A percentile compares a stretch with the other conserved stretches of the same genome.
Evolutionary conservation across 2,113 vertebrate genomes (phyloP).

Genomic region (Clarias batrachus): DNA sequence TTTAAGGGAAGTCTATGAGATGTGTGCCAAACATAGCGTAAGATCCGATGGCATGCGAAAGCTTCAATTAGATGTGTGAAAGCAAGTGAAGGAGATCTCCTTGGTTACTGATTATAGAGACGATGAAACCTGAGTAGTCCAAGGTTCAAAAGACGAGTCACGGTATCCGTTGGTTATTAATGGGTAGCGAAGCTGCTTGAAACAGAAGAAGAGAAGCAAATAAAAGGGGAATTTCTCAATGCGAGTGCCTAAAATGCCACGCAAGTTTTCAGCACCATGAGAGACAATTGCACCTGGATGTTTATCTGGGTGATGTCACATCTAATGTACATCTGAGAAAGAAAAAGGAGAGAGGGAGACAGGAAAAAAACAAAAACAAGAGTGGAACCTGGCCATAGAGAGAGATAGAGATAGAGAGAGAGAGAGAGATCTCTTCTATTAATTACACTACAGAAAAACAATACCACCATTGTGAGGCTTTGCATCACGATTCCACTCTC

Average conservation of each 20-base stretch:
- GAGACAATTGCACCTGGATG: constrained; percentile 38
- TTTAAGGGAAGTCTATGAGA: neutral
- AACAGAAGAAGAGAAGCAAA: constrained; percentile 37
- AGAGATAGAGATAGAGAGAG: too few species aligned
- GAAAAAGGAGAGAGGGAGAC: constrained; percentile 23
- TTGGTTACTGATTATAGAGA: constrained; percentile 50
- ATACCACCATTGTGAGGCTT: constrained; percentile 45
- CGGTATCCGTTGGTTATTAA: constrained; percentile 48
- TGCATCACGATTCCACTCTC: constrained; percentile 41
- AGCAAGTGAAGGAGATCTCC: constrained; percentile 42
- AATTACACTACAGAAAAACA: constrained; percentile 52
- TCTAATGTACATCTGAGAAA: constrained; percentile 10
- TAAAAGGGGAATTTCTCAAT: constrained; percentile 31
- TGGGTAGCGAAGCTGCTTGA: constrained; percentile 39
- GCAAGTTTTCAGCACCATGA: constrained; percentile 36
- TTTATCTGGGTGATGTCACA: constrained; percentile 33
- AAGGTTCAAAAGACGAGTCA: constrained; percentile 48
- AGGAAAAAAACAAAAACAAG: neutral
- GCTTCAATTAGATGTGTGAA: constrained; percentile 50
- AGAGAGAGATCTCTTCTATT: constrained; percentile 40
- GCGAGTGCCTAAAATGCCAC: constrained; percentile 42
- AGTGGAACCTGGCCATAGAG: constrained; percentile 11
- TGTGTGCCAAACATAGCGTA: constrained; percentile 41
- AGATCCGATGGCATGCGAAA: constrained; percentile 27
- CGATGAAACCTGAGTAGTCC: constrained; percentile 54